phyloP scores from a whole-genome alignment of 2,113 vertebrate species.

The Eptatretus burgeri region DNA sequence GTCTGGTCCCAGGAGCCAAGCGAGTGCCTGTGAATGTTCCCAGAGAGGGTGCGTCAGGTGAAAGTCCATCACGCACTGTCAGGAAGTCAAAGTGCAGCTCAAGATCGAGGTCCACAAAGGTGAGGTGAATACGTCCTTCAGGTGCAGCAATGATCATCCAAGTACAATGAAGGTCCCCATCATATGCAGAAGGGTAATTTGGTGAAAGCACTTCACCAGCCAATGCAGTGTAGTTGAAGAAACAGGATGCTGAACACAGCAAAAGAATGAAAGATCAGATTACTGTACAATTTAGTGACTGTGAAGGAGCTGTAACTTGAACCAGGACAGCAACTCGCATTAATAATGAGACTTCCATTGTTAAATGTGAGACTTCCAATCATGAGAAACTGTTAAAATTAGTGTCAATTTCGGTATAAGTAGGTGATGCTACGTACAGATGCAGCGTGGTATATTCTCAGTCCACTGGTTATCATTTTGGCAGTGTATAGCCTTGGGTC shows the following conservation, averaged over 20 bases:
- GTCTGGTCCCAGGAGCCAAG: no score
- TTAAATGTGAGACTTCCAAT: no score
- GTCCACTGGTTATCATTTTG: conserved; percentile 99
- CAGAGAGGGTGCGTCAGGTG: conserved; percentile 58
- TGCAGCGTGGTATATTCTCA: conserved; percentile 89
- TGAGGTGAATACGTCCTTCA: conserved; percentile 75
- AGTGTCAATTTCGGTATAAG: no score
- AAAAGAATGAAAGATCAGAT: not conserved
- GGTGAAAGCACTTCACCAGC: conserved; percentile 67
- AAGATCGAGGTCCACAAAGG: conserved; percentile 90
- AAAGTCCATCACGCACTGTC: conserved; percentile 65
- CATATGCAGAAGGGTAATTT: conserved; percentile 86
- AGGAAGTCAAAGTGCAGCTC: conserved; percentile 96
- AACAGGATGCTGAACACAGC: conserved; percentile 42
- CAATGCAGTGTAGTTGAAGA: conserved; percentile 94
- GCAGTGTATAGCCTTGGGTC: conserved; percentile 80
- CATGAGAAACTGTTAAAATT: no score
- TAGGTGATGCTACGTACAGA: conserved; percentile 40
- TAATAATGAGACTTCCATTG: no score
- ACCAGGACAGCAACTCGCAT: no score
- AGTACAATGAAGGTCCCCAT: conserved; percentile 87
- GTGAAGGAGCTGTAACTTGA: conserved; percentile 2
- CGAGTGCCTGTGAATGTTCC: conserved; percentile 53
- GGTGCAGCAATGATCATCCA: conserved; percentile 81
- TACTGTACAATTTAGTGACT: no score